Evolutionary conservation across 2,888 invertebrate species (phyloP).

Genomic region (Ethmia dodecea): DNA sequence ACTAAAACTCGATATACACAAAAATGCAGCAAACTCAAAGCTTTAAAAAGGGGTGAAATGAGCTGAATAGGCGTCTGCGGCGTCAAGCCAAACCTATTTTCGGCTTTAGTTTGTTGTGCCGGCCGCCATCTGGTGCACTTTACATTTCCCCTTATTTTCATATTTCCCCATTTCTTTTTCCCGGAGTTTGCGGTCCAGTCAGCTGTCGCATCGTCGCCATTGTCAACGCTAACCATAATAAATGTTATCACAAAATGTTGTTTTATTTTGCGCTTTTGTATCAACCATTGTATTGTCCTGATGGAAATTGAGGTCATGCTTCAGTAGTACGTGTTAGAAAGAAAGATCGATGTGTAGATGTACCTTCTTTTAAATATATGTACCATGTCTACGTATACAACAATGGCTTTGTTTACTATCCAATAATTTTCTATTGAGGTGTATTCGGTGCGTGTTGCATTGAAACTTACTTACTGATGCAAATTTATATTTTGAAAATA

Average conservation of each 20-base stretch:
- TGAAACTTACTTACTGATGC: too few species aligned
- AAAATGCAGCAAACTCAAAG: slow-evolving; percentile 25
- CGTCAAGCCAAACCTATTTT: slow-evolving; percentile 44
- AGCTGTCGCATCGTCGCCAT: slow-evolving; percentile 42
- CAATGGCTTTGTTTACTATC: too few species aligned
- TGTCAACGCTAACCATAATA: slow-evolving; percentile 59
- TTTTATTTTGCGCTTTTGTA: slow-evolving; percentile 63
- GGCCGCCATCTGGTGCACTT: slow-evolving; percentile 46
- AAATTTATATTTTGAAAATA: too few species aligned
- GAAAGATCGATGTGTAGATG: neutral
- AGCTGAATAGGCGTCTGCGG: slow-evolving; percentile 27
- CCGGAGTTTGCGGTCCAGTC: slow-evolving; percentile 30
- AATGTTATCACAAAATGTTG: slow-evolving; percentile 62
- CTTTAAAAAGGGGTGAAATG: slow-evolving; percentile 32
- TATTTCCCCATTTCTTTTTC: slow-evolving; percentile 40
- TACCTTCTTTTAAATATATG: too few species aligned
- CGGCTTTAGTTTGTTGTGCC: slow-evolving; percentile 44
- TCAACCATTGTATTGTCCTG: neutral
- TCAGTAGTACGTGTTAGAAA: neutral
- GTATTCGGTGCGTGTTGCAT: too few species aligned
- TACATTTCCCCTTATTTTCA: slow-evolving; percentile 42
- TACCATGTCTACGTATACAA: too few species aligned
- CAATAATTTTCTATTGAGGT: too few species aligned
- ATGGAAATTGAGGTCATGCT: neutral
- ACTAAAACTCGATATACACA: slow-evolving; percentile 14